Conservation (phyloP, 2,888 invertebrate species). For the Gnatocerus cornutus region DNA sequence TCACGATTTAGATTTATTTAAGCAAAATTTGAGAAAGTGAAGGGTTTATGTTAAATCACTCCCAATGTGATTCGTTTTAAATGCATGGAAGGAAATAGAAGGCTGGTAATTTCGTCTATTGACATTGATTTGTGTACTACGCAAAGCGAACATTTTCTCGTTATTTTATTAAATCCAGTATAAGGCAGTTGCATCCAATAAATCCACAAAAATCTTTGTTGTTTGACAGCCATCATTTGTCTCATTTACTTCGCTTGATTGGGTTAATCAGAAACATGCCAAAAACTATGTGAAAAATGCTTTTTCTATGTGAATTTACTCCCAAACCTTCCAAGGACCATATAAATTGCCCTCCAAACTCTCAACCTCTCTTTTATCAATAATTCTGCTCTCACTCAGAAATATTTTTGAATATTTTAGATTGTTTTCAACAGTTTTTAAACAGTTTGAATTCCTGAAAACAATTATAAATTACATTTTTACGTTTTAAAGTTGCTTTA, state of each 20-base stretch:
- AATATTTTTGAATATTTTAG: slow-evolving; percentile 38
- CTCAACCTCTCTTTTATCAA: slow-evolving; percentile 43
- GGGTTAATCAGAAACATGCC: slow-evolving; percentile 63
- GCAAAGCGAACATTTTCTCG: slow-evolving; percentile 46
- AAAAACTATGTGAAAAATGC: slow-evolving; percentile 54
- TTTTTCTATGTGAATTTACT: slow-evolving; percentile 51
- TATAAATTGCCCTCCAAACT: slow-evolving; percentile 44
- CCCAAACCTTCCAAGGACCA: slow-evolving; percentile 38
- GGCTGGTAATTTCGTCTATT: slow-evolving; percentile 36
- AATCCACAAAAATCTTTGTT: slow-evolving; percentile 59
- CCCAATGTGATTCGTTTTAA: slow-evolving; percentile 42
- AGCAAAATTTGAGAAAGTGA: slow-evolving; percentile 19
- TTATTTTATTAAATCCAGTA: slow-evolving; percentile 49
- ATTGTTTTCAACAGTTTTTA: slow-evolving; percentile 4
- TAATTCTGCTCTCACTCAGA: slow-evolving; percentile 22
- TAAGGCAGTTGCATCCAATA: slow-evolving; percentile 55
- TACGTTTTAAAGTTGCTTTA: too few species aligned
- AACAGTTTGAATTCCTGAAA: not conserved
- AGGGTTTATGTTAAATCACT: slow-evolving; percentile 27
- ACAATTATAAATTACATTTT: too few species aligned
- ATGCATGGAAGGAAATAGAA: slow-evolving; percentile 40
- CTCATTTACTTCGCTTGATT: slow-evolving; percentile 63
- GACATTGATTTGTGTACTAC: slow-evolving; percentile 49
- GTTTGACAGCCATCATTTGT: slow-evolving; percentile 63
- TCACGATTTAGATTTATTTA: slow-evolving; percentile 17